A percentile compares a stretch with the other conserved stretches of the same genome.
phyloP scores from a whole-genome alignment of 2,113 vertebrate genomes.

The Bubo bubo region DNA sequence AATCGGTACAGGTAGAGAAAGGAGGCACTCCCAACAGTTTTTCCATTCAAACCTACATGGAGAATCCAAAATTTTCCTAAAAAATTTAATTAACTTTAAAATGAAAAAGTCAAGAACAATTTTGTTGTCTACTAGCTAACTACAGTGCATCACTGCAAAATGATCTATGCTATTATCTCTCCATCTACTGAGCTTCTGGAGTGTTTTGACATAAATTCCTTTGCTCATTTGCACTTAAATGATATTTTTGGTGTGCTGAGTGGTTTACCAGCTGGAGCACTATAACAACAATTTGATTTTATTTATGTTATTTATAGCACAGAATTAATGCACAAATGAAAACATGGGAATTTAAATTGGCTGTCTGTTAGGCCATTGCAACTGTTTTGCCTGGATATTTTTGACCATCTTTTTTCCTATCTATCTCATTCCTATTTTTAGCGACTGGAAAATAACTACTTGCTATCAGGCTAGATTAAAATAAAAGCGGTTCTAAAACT shows the following conservation, averaged over 20 bases:
- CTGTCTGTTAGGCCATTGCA: background rate
- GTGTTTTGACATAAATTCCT: background rate
- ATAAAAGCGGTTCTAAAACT: background rate
- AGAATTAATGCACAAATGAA: background rate
- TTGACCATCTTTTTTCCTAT: background rate
- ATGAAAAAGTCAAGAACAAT: background rate
- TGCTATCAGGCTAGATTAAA: background rate
- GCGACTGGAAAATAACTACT: background rate
- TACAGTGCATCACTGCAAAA: background rate
- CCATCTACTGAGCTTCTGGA: background rate
- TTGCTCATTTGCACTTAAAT: conserved; percentile 24
- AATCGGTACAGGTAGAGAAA: background rate
- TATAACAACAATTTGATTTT: background rate
- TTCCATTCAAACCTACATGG: background rate
- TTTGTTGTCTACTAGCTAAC: background rate
- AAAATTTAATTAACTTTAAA: background rate
- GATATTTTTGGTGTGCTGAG: background rate
- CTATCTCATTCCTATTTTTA: background rate
- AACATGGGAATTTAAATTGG: background rate
- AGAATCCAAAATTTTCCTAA: background rate
- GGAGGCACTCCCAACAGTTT: background rate
- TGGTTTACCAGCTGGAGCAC: background rate
- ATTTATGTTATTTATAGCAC: conserved; percentile 6
- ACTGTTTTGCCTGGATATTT: background rate
- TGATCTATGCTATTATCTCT: conserved; percentile 18